Evolutionary conservation across 1,140 invertebrate species (phyloP).

Genomic region (Pteromalus puparum): DNA sequence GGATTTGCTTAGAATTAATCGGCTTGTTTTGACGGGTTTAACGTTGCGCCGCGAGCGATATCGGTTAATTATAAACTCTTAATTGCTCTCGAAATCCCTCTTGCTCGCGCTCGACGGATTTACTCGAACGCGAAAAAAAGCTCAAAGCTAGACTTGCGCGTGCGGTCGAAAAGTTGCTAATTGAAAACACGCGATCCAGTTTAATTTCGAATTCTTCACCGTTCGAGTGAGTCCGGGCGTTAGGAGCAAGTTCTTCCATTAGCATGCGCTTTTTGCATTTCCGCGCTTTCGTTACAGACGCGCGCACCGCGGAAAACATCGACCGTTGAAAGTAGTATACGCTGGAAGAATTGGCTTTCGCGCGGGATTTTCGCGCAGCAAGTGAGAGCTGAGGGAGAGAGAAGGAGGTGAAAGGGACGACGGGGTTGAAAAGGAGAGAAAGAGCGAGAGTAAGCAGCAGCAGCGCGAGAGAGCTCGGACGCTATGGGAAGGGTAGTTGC

Average conservation of each 20-base stretch:
- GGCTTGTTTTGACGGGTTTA: slow-evolving; percentile 53
- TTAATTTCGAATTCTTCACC: too few species aligned
- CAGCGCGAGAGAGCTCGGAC: slow-evolving; percentile 58
- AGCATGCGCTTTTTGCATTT: slow-evolving; percentile 30
- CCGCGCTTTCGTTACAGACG: slow-evolving; percentile 5
- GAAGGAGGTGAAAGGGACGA: not conserved
- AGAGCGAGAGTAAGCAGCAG: slow-evolving; percentile 10
- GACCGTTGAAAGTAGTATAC: slow-evolving; percentile 27
- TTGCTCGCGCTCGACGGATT: not conserved
- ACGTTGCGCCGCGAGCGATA: slow-evolving; percentile 38
- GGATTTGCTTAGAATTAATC: slow-evolving; percentile 43
- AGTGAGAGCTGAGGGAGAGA: not conserved
- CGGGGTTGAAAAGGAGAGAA: slow-evolving; percentile 45
- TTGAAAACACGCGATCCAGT: not conserved
- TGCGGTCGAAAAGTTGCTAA: not conserved
- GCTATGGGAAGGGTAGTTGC: slow-evolving; percentile 72
- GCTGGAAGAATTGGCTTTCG: slow-evolving; percentile 48
- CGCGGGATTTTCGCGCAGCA: slow-evolving; percentile 23
- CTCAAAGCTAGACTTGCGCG: not conserved
- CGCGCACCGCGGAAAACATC: not conserved
- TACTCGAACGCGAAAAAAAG: not conserved
- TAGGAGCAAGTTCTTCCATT: slow-evolving; percentile 16
- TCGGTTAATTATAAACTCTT: slow-evolving; percentile 48
- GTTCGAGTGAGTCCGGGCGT: too few species aligned
- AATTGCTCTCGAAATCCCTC: slow-evolving; percentile 15